Percentiles rank a stretch among this genome's conserved stretches.
Conservation (phyloP, 2,888 invertebrate genomes). For the Drosophila prolongata region DNA sequence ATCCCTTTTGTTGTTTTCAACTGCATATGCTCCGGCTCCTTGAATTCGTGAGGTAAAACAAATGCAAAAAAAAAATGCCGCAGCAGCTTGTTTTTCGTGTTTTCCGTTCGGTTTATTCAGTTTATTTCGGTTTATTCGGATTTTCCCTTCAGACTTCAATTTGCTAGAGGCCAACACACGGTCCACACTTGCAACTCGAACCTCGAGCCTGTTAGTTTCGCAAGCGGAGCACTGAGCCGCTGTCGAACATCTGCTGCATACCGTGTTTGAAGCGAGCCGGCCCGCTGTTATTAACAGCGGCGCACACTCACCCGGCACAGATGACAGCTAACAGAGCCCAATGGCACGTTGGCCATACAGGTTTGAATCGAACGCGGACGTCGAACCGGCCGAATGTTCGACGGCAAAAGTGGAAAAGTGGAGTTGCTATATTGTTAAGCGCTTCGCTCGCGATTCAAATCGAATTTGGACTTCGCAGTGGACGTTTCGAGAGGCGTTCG, state of each 20-base stretch:
- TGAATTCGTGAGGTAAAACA: neutral
- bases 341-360: neutral
- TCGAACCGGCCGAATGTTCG: neutral
- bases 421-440: neutral
- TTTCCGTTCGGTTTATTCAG: neutral
- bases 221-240: too few species aligned
- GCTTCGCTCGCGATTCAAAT: slow-evolving; percentile 4
- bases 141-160: slow-evolving; percentile 1
- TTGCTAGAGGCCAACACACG: neutral
- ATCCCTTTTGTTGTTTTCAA: neutral
- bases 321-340: too few species aligned
- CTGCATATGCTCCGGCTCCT: neutral
- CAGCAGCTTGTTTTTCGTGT: slow-evolving; percentile 12
- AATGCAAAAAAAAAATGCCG: neutral
- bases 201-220: neutral
- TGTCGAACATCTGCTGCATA: neutral
- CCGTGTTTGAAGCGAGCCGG: too few species aligned
- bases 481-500: slow-evolving; percentile 5
- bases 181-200: slow-evolving; percentile 2
- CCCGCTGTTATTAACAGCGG: too few species aligned
- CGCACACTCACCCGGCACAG: too few species aligned
- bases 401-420: neutral
- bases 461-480: slow-evolving; percentile 6
- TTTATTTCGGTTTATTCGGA: neutral
- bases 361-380: neutral